Evolutionary conservation across 2,113 vertebrate species (phyloP).

Genomic region (Onychostoma macrolepis): DNA sequence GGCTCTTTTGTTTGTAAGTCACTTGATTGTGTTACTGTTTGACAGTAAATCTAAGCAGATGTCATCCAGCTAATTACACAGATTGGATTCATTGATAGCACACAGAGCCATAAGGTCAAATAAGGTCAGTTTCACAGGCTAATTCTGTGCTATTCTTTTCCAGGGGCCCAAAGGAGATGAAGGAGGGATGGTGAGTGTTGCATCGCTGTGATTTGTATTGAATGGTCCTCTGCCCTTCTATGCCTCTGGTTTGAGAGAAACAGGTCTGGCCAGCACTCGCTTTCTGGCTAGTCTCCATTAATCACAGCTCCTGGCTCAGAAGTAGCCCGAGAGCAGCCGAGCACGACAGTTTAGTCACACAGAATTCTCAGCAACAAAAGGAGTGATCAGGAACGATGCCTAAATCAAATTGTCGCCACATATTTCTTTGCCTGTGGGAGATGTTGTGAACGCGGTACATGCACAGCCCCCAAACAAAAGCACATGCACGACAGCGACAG

Average conservation of each 20-base stretch:
- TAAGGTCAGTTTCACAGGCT: slow-evolving; percentile 42
- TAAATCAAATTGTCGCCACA: slow-evolving; percentile 60
- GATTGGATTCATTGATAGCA: not conserved
- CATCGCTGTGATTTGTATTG: slow-evolving; percentile 54
- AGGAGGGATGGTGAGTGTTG: slow-evolving; percentile 83
- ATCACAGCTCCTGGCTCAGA: slow-evolving; percentile 30
- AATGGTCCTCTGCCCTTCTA: slow-evolving; percentile 51
- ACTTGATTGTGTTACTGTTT: not conserved
- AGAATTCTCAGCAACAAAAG: slow-evolving; percentile 41
- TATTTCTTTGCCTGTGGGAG: slow-evolving; percentile 61
- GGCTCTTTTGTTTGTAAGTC: not conserved
- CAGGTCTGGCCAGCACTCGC: not conserved
- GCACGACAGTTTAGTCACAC: slow-evolving; percentile 18
- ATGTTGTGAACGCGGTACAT: slow-evolving; percentile 53
- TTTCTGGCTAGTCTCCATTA: slow-evolving; percentile 26
- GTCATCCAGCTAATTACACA: not conserved
- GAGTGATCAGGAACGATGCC: slow-evolving; percentile 57
- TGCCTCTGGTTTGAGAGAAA: slow-evolving; percentile 14
- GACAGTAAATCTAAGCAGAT: not conserved
- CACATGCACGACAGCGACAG: slow-evolving; percentile 41
- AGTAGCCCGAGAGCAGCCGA: slow-evolving; percentile 19
- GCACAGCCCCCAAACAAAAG: slow-evolving; percentile 18
- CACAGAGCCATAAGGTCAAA: not conserved
- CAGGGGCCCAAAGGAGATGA: slow-evolving; percentile 95
- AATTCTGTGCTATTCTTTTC: slow-evolving; percentile 62